Evolutionary conservation across 2,888 invertebrate species (phyloP).

Genomic region (Ichneumoninae sp.): DNA sequence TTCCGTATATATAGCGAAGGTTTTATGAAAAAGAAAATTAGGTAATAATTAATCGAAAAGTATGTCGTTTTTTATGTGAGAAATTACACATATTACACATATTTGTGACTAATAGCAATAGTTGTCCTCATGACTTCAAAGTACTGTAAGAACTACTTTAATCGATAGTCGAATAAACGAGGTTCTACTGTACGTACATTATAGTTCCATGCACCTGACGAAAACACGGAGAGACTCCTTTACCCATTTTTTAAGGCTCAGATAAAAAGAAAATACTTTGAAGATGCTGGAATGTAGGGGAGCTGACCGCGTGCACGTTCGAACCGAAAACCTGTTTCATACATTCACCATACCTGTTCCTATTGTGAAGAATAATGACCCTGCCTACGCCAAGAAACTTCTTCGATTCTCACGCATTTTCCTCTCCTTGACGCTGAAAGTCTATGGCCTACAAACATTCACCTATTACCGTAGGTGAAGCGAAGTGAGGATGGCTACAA

Average conservation of each 20-base stretch:
- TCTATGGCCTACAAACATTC: not conserved
- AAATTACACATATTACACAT: too few species aligned
- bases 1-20: too few species aligned
- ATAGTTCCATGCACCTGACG: not conserved
- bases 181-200: not conserved
- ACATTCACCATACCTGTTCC: constrained; percentile 30
- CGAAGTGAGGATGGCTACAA: not conserved
- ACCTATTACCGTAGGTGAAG: not conserved
- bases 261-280: not conserved
- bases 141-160: too few species aligned
- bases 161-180: too few species aligned
- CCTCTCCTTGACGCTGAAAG: constrained; percentile 8
- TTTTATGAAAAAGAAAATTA: too few species aligned
- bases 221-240: not conserved
- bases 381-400: constrained; percentile 1
- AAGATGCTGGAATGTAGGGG: constrained; percentile 29
- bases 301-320: constrained; percentile 2
- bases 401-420: constrained; percentile 18
- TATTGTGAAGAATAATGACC: constrained; percentile 38
- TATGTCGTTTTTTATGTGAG: too few species aligned
- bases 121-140: too few species aligned
- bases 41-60: too few species aligned
- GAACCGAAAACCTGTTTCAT: constrained; percentile 50
- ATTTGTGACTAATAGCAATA: too few species aligned
- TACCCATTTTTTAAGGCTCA: not conserved